phyloP scores from a whole-genome alignment of 2,113 vertebrate species.

The Papio anubis region DNA sequence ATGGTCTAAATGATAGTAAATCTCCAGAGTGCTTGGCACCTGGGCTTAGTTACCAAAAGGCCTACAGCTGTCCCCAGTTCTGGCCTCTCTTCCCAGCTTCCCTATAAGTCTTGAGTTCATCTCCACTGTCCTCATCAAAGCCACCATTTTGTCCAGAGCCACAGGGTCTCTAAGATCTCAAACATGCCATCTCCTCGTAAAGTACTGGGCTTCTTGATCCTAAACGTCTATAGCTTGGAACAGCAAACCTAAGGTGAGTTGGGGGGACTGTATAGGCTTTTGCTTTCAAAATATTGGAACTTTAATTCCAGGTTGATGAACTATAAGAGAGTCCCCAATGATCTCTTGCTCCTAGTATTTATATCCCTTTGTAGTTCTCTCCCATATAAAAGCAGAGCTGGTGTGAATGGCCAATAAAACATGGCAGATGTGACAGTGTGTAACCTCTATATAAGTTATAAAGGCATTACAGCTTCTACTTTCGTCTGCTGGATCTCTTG shows the following conservation, averaged over 20 bases:
- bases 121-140: slow-evolving; percentile 24
- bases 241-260: not conserved
- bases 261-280: not conserved
- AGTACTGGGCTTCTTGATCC: not conserved
- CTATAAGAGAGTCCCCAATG: not conserved
- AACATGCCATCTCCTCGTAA: not conserved
- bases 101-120: not conserved
- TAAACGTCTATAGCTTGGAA: not conserved
- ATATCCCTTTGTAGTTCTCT: not conserved
- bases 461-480: not conserved
- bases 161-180: not conserved
- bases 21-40: not conserved
- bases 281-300: not conserved
- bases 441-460: not conserved
- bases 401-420: not conserved
- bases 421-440: not conserved
- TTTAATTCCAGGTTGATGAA: not conserved
- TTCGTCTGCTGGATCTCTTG: not conserved
- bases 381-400: not conserved
- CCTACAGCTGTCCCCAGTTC: not conserved
- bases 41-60: not conserved
- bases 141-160: not conserved
- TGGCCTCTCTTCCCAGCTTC: not conserved
- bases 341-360: not conserved
- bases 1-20: not conserved